Conservation (phyloP, 2,113 vertebrate species). For the Oryzias melastigma region DNA sequence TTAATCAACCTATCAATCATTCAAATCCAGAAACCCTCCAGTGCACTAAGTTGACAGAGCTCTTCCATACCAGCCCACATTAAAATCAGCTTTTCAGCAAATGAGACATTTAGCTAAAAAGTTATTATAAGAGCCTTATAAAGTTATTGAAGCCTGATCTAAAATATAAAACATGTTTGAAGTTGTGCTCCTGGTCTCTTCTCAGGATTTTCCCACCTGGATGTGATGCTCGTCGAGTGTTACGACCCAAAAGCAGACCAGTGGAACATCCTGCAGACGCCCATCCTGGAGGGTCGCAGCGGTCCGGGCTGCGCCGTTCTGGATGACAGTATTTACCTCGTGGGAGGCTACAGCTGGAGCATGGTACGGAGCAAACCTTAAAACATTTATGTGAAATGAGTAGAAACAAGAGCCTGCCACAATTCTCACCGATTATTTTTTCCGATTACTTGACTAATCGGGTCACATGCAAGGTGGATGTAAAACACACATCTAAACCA, state of each 20-base stretch:
- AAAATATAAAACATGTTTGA: background rate
- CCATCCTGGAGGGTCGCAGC: slow-evolving; percentile 96
- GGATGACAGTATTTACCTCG: slow-evolving; percentile 94
- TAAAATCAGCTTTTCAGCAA: too few species aligned
- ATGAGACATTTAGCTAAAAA: background rate
- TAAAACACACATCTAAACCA: too few species aligned
- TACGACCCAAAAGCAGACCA: slow-evolving; percentile 98
- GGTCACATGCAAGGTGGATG: too few species aligned
- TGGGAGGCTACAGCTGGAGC: slow-evolving; percentile 99
- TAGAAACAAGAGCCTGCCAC: too few species aligned
- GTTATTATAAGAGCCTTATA: background rate
- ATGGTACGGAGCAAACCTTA: slow-evolving; percentile 80
- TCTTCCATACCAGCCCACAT: too few species aligned
- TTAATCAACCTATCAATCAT: too few species aligned
- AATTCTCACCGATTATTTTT: too few species aligned
- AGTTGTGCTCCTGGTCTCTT: background rate
- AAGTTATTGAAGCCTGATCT: background rate
- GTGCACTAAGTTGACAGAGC: too few species aligned
- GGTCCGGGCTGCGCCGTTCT: slow-evolving; percentile 94
- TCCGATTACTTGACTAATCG: too few species aligned
- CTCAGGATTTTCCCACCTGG: slow-evolving; percentile 96
- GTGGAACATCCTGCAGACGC: slow-evolving; percentile 98
- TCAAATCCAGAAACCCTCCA: too few species aligned
- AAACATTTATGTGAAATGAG: too few species aligned
- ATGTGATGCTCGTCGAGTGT: slow-evolving; percentile 98